These are phyloP conservation scores for Machimus atricapillus DNA, from an alignment of 2,888 invertebrate species.

Conservation along the genomic window DNA sequence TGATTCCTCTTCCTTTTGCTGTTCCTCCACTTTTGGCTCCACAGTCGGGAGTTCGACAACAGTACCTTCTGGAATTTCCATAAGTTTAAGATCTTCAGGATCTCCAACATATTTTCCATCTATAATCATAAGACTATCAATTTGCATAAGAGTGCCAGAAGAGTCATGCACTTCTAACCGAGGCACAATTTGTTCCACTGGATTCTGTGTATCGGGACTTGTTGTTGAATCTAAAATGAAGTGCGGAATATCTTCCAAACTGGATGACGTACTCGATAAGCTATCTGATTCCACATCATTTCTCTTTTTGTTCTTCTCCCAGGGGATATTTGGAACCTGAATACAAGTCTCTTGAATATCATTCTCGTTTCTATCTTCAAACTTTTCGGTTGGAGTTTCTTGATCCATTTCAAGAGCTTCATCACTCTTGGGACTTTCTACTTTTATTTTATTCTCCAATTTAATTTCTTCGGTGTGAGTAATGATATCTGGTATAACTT, in stretches of 20 bases:
- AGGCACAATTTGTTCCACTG: conserved; percentile 64
- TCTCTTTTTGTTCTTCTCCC: conserved; percentile 59
- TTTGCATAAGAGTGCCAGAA: conserved; percentile 71
- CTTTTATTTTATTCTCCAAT: conserved; percentile 39
- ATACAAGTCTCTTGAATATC: conserved; percentile 69
- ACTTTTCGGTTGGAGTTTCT: neutral
- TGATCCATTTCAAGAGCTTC: neutral
- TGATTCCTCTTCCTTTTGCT: neutral
- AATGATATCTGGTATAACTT: conserved; percentile 59
- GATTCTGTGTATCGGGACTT: conserved; percentile 61
- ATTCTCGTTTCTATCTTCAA: conserved; percentile 46
- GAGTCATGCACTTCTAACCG: conserved; percentile 77
- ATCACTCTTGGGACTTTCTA: neutral
- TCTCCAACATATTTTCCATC: conserved; percentile 62
- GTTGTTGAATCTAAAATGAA: conserved; percentile 62
- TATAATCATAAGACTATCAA: conserved; percentile 68
- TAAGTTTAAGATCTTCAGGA: conserved; percentile 60
- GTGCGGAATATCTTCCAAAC: conserved; percentile 62
- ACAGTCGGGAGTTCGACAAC: conserved; percentile 3
- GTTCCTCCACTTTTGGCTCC: neutral
- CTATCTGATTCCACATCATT: conserved; percentile 68
- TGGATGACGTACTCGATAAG: conserved; percentile 60
- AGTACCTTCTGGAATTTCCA: conserved; percentile 61
- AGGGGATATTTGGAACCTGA: conserved; percentile 66
- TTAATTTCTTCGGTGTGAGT: conserved; percentile 55